Evolutionary conservation across 2,888 invertebrate genomes (phyloP), one percentile per base, ranked within the genome.

Genomic region (Cephonodes hylas): DNA sequence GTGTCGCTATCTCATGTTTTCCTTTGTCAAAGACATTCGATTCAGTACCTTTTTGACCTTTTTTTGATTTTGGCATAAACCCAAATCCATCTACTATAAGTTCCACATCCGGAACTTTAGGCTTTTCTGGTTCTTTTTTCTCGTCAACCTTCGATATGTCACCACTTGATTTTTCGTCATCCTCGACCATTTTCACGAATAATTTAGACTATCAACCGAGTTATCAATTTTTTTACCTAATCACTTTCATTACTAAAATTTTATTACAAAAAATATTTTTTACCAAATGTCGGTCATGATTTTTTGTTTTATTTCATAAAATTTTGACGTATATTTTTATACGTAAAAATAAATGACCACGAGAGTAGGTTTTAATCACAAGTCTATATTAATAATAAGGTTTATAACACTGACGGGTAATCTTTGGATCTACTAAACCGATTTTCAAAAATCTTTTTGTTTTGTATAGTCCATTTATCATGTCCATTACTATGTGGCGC

Each of bases 41-140:
- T 0, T 56, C 22, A 10, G 53, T 1, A 3, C 65, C 66, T 6
- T 57, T 64, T 42, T 61, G 48, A 42, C 15, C n/a, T 18, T 38
- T 48, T 57, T 15, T 60, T 0, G 63, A 15, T 58, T 78, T 83
- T 0, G 89, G 88, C 86, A 93, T 89, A 64, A 91, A 89, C 1
- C 93, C 93, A 67, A 93, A 93, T 0, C 90, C 91, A 64, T 93
- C 93, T 2, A 92, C 88, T 1, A 85, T 64, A 1, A 93, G 75
- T 64, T 90, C 90, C 6, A 86, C 89, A 45, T 91, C 91, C 13
- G 86, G 89, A 4, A 82, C 62, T 61, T 81, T 83, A 0, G 81
- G 76, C 1, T 79, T 80, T 44, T 76, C 76, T 0, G 80, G 79
- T 38, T 72, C 76, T 0, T 70, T 66, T 1, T 59, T 38, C 15